Conservation (phyloP, 2,888 invertebrate species). For the Micoletzkya japonica region DNA sequence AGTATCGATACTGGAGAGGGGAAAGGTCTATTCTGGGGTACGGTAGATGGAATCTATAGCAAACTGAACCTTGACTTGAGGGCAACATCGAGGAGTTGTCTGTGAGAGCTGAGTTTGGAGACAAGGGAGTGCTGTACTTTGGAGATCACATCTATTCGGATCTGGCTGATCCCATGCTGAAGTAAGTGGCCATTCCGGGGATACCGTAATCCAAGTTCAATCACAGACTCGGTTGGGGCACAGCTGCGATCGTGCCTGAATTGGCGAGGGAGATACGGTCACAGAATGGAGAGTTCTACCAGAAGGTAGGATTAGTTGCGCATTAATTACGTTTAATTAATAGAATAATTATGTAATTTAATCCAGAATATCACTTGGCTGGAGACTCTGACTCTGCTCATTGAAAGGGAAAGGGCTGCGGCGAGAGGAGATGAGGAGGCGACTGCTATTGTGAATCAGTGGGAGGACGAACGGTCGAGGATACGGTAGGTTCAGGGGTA, state of each 20-base stretch:
- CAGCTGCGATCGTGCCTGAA: constrained; percentile 94
- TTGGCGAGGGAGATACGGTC: constrained; percentile 90
- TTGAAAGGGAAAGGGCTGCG: constrained; percentile 85
- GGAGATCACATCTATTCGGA: constrained; percentile 98
- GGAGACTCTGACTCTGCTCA: constrained; percentile 85
- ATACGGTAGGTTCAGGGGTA: constrained; percentile 64
- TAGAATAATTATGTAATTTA: not conserved
- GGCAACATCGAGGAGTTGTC: constrained; percentile 89
- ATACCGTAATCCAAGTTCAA: not conserved
- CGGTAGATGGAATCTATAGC: constrained; percentile 1
- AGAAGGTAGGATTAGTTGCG: constrained; percentile 21
- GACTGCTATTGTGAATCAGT: constrained; percentile 72
- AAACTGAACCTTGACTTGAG: constrained; percentile 66
- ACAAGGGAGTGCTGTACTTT: constrained; percentile 90
- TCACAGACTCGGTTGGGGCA: constrained; percentile 92
- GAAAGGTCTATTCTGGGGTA: constrained; percentile 89
- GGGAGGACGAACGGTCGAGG: constrained; percentile 71
- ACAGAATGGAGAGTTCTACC: constrained; percentile 80
- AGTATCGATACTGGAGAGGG: constrained; percentile 82
- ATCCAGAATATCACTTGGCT: constrained; percentile 72
- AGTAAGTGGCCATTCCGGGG: constrained; percentile 40
- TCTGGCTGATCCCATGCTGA: constrained; percentile 72
- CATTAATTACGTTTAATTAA: not conserved
- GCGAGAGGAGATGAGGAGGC: constrained; percentile 74
- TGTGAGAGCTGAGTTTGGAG: constrained; percentile 87